A percentile compares a stretch with the other conserved stretches of the same genome.
Evolutionary conservation across 2,888 invertebrate genomes (phyloP).

Genomic region (Eutolmus rufibarbis): DNA sequence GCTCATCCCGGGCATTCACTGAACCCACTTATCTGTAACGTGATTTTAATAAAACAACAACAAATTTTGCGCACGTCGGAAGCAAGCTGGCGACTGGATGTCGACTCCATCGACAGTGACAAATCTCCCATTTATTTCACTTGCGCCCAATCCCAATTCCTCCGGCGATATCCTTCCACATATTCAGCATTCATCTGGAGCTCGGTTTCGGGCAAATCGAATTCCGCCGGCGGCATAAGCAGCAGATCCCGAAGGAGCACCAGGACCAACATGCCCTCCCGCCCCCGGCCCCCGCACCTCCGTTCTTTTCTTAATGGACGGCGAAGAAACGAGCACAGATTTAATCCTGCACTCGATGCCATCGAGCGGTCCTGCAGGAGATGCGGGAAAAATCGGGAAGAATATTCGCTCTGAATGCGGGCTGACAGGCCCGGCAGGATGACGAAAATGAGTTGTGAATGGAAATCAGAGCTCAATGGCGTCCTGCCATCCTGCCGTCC

Average conservation of each 20-base stretch:
- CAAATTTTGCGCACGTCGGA: slow-evolving; percentile 50
- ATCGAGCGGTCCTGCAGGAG: neutral
- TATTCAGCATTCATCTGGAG: slow-evolving; percentile 27
- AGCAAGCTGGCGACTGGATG: slow-evolving; percentile 52
- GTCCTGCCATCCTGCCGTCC: neutral
- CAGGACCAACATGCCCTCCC: neutral
- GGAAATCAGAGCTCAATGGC: slow-evolving; percentile 34
- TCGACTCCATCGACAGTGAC: slow-evolving; percentile 52
- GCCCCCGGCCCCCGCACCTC: too few relatives aligned
- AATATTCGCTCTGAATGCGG: neutral
- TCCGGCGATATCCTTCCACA: slow-evolving; percentile 21
- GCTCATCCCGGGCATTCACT: neutral
- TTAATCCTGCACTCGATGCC: slow-evolving; percentile 33
- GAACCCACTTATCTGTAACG: slow-evolving; percentile 30
- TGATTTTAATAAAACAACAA: slow-evolving; percentile 43
- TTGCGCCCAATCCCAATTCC: slow-evolving; percentile 16
- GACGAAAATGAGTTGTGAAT: slow-evolving; percentile 40
- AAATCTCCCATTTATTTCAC: slow-evolving; percentile 53
- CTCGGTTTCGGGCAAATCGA: neutral
- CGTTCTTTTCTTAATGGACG: neutral
- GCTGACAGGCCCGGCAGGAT: neutral
- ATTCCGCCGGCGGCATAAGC: slow-evolving; percentile 8
- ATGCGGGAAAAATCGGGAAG: neutral
- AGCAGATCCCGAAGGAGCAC: neutral
- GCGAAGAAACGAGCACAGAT: neutral